Base-by-base conservation (phyloP, 2,797 vertebrate species). In the Avahi laniger region DNA sequence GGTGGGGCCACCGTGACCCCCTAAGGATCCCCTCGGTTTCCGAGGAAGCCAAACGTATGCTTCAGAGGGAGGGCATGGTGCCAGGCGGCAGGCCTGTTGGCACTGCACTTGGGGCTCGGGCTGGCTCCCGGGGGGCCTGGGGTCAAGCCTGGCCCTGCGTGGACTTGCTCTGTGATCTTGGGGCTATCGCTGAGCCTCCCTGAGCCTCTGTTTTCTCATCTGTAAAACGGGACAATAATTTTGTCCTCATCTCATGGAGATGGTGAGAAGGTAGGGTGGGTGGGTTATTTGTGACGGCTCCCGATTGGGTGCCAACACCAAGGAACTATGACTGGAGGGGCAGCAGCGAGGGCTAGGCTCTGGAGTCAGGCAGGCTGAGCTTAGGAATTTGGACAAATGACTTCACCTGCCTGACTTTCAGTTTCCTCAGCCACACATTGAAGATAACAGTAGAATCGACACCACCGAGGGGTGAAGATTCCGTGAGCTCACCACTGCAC, bases 131-230 rank as follows among this genome's bases (percentile, higher is more conserved):
- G 48, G 22, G 50, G 24, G 26, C 0, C 15, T 33, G 65, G 59
- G 50, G 33, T 8, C 4, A 14, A 83, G 81, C 48, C 69, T 11
- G 57, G 46, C 2, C 61, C 63, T 35, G 26, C 8, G 0, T 3
- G 50, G n/a, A 63, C 63, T 79, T 17, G 17, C 50, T 75, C 57
- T 65, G 38, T 63, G 93, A 52, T 61, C 43, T 26, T 12, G 52
- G 61, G 20, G 33, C 70, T 76, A 38, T 22, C 0, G 0, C 6
- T 7, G 13, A 5, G 13, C n/a, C 38, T 30, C 41, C 43, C 87
- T 17, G 28, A 57, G 80, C 46, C 52, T 97, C 73, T 41, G 18
- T 30, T 72, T 84, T 43, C 86, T 91, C 75, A 61, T 79, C 90
- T 88, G 67, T 50, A 61, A 76, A 94, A 65, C 9, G 65, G 76